These are phyloP conservation scores for Tanypteryx hageni DNA, from an alignment of 2,888 invertebrate genomes.

Conservation along the genomic window DNA sequence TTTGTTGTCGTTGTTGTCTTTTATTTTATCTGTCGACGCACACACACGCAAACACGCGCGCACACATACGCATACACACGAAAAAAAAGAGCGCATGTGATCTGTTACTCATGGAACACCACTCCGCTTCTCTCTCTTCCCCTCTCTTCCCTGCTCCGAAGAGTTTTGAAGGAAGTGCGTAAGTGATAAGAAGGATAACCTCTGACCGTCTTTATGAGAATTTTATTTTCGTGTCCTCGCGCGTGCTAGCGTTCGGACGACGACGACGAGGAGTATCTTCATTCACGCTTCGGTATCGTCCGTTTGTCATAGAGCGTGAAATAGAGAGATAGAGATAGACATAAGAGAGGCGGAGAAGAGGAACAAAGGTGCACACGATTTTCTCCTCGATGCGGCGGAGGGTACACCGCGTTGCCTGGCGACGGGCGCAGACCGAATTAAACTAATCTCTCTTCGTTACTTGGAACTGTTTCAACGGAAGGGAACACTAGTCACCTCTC, in stretches of 20 bases:
- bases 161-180: neutral
- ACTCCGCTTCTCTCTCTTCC: neutral
- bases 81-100: neutral
- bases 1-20: neutral
- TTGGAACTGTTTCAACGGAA: conserved; percentile 1
- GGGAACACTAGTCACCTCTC: neutral
- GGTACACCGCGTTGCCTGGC: neutral
- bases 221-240: conserved; percentile 18
- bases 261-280: neutral
- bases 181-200: neutral
- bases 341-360: too few relatives aligned
- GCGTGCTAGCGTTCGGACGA: neutral
- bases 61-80: neutral
- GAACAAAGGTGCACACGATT: too few relatives aligned
- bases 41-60: neutral
- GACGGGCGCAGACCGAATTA: neutral
- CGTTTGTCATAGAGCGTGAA: too few relatives aligned
- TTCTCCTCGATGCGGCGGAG: neutral
- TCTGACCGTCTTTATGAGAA: neutral
- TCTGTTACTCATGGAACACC: neutral
- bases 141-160: neutral
- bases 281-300: neutral
- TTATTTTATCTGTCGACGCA: neutral
- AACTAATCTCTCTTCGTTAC: neutral
- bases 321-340: too few relatives aligned